Percentiles rank a stretch among this genome's conserved stretches.
Evolutionary conservation across 37 sponge, comb jelly and placozoan genomes (phyloP).

Genomic region (Dysidea cf. avara): DNA sequence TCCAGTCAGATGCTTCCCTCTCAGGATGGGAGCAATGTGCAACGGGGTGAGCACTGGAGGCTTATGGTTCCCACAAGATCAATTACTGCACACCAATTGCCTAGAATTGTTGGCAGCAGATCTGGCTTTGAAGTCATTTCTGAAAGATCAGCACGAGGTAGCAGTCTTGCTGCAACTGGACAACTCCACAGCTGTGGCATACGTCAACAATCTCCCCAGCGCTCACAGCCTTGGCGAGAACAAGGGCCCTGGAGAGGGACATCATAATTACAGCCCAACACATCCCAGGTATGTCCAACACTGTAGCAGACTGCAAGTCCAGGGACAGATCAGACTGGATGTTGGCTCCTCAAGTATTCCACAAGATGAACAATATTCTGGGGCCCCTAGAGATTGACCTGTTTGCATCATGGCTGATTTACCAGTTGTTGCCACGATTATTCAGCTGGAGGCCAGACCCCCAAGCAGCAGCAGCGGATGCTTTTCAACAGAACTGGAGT

Average conservation of each 20-base stretch:
- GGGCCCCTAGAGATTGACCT: too few species aligned
- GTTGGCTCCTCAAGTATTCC: too few species aligned
- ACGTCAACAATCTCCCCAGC: slow-evolving; percentile 3
- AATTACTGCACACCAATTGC: neutral
- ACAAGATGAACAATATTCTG: too few species aligned
- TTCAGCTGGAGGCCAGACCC: too few species aligned
- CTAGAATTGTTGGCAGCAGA: slow-evolving; percentile 36
- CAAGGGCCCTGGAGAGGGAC: slow-evolving; percentile 1
- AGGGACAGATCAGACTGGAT: too few species aligned
- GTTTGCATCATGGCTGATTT: too few species aligned
- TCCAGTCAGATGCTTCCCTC: slow-evolving; percentile 32
- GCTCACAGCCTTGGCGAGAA: neutral
- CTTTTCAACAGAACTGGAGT: too few species aligned
- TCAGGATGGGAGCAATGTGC: slow-evolving; percentile 15
- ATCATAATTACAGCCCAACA: slow-evolving; percentile 5
- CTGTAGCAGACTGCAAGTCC: too few species aligned
- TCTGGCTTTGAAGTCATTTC: slow-evolving; percentile 6
- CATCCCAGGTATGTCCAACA: slow-evolving; percentile 14
- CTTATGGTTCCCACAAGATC: slow-evolving; percentile 6
- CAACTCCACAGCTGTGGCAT: slow-evolving; percentile 20
- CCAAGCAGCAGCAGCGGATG: too few species aligned
- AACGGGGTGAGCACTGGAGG: slow-evolving; percentile 14
- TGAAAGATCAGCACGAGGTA: neutral
- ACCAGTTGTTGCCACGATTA: too few species aligned
- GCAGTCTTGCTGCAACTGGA: slow-evolving; percentile 1